Conservation (phyloP, 2,797 vertebrate species). For the Psittacula derbiana region DNA sequence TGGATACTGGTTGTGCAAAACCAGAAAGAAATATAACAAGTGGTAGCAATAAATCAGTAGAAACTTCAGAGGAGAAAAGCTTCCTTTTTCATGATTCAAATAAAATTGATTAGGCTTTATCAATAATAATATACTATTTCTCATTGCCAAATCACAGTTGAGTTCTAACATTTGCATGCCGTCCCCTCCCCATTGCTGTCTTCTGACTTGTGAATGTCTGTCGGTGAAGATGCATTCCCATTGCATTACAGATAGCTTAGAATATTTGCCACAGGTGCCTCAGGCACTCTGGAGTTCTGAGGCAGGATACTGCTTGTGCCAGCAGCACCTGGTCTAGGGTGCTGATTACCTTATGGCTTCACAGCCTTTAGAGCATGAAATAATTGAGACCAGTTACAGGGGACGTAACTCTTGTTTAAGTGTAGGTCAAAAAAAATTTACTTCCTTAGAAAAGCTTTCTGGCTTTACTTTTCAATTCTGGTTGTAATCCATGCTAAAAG, state of each 20-base stretch:
- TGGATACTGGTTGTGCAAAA: conserved; percentile 4
- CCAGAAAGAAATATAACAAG: not conserved
- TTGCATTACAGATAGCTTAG: not conserved
- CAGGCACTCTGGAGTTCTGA: not conserved
- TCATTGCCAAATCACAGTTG: not conserved
- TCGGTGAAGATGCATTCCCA: not conserved
- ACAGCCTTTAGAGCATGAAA: not conserved
- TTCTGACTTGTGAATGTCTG: not conserved
- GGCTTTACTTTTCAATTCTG: not conserved
- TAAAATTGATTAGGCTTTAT: conserved; percentile 28
- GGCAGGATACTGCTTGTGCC: not conserved
- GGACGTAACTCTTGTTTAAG: not conserved
- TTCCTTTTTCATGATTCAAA: not conserved
- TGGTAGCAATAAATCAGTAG: not conserved
- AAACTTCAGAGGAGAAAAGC: not conserved
- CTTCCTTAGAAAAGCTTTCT: not conserved
- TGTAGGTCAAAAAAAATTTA: not conserved
- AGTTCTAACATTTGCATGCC: not conserved
- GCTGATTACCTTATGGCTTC: not conserved
- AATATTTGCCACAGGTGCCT: not conserved
- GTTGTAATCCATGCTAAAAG: not conserved
- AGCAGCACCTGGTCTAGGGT: not conserved
- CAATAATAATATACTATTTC: not conserved
- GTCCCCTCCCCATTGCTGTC: not conserved
- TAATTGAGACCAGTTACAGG: not conserved